These are phyloP conservation scores for Scytalopus superciliaris DNA, from an alignment of 2,113 vertebrate species.

Conservation along the genomic window DNA sequence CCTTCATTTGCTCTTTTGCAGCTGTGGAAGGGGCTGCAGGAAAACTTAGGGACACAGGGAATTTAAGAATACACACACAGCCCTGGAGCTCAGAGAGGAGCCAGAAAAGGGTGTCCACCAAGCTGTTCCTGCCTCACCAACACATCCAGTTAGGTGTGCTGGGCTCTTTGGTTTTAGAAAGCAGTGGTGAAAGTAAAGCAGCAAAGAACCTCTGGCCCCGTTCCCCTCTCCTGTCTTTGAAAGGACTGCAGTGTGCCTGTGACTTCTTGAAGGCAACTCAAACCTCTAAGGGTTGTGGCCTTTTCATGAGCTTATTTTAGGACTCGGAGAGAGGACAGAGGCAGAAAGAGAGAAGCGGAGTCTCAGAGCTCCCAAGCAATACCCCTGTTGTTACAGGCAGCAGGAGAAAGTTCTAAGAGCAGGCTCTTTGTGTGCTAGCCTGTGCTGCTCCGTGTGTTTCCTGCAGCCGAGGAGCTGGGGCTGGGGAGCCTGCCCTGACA, in stretches of 20 bases:
- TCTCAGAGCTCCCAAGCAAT: neutral
- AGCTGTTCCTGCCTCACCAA: neutral
- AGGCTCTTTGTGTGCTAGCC: neutral
- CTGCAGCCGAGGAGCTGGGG: neutral
- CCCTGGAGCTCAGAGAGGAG: neutral
- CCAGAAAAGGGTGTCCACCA: neutral
- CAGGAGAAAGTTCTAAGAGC: neutral
- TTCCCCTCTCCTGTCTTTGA: neutral
- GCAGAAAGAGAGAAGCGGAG: neutral
- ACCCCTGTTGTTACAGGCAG: neutral
- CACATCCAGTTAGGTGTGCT: accelerated
- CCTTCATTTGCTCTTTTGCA: neutral
- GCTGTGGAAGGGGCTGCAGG: neutral
- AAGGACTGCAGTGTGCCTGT: neutral
- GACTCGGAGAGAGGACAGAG: neutral
- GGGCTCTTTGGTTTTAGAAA: neutral
- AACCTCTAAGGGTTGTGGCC: neutral
- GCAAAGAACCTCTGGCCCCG: neutral
- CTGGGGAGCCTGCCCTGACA: conserved; percentile 14
- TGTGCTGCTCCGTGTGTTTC: neutral
- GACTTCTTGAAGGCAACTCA: neutral
- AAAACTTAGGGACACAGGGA: neutral
- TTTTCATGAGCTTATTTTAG: conserved; percentile 28
- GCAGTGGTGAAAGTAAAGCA: neutral
- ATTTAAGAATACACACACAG: neutral